Evolutionary conservation across 1,140 invertebrate species (phyloP).

Genomic region (Leptinotarsa undecemlineata): DNA sequence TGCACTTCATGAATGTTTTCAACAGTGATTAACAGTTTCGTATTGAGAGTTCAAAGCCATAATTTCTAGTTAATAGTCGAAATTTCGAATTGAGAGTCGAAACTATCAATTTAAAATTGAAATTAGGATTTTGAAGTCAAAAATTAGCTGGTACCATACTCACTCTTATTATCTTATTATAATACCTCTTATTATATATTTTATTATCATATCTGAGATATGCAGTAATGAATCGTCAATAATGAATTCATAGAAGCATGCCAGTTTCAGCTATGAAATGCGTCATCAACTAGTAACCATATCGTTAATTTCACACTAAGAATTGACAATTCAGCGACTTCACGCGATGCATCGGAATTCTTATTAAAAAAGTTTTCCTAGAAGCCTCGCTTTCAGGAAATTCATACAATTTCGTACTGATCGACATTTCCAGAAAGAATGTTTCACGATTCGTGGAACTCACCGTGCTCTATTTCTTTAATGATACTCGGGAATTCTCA

Average conservation of each 20-base stretch:
- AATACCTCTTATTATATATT: too few species aligned
- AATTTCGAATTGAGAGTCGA: too few species aligned
- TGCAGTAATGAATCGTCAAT: background rate
- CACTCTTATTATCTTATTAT: too few species aligned
- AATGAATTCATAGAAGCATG: background rate
- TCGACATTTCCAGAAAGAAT: slow-evolving; percentile 6
- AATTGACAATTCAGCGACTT: background rate
- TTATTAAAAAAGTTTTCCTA: background rate
- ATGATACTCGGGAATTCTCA: background rate
- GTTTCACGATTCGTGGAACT: background rate
- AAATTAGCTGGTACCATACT: too few species aligned
- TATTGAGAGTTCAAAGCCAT: too few species aligned
- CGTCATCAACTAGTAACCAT: background rate
- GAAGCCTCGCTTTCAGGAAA: background rate
- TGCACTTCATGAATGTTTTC: too few species aligned
- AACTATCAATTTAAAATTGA: too few species aligned
- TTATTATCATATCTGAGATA: too few species aligned
- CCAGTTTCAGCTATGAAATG: background rate
- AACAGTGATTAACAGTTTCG: too few species aligned
- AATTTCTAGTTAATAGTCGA: too few species aligned
- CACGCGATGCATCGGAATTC: background rate
- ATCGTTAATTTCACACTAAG: background rate
- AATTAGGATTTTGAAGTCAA: too few species aligned
- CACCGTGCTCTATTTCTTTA: background rate
- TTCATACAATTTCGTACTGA: background rate